These are phyloP conservation scores for Xestoiulus laeticollis DNA, from an alignment of 2,888 invertebrate genomes.

Conservation along the genomic window DNA sequence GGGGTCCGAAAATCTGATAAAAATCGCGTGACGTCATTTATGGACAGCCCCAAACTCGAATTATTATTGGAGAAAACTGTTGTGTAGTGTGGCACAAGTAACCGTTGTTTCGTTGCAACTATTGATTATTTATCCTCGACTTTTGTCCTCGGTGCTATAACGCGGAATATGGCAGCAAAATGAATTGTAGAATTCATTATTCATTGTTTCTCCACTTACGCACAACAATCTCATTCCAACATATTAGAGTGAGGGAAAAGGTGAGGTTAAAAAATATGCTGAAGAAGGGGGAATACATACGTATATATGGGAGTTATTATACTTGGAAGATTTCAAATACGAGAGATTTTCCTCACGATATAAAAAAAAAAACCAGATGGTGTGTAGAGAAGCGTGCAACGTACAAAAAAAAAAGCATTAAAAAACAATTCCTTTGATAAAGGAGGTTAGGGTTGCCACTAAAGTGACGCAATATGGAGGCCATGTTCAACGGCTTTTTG, in stretches of 20 bases:
- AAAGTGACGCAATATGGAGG: constrained; percentile 23
- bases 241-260: constrained; percentile 42
- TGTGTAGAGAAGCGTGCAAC: constrained; percentile 43
- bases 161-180: constrained; percentile 12
- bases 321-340: constrained; percentile 5
- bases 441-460: constrained; percentile 41
- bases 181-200: constrained; percentile 31
- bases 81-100: background rate
- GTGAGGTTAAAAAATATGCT: constrained; percentile 35
- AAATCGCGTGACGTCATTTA: too few species aligned
- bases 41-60: background rate
- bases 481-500: background rate
- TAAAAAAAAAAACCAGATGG: constrained; percentile 38
- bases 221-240: constrained; percentile 41
- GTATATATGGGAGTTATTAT: constrained; percentile 12
- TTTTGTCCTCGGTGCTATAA: background rate
- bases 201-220: constrained; percentile 43
- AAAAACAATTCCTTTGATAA: constrained; percentile 39
- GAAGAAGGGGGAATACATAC: background rate
- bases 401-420: constrained; percentile 38
- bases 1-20: too few species aligned
- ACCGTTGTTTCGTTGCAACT: background rate
- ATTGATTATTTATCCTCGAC: constrained; percentile 18
- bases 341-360: constrained; percentile 39
- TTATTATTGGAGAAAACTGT: background rate